phyloP scores from a whole-genome alignment of 1,140 invertebrate genomes.

The Ceratitis capitata region DNA sequence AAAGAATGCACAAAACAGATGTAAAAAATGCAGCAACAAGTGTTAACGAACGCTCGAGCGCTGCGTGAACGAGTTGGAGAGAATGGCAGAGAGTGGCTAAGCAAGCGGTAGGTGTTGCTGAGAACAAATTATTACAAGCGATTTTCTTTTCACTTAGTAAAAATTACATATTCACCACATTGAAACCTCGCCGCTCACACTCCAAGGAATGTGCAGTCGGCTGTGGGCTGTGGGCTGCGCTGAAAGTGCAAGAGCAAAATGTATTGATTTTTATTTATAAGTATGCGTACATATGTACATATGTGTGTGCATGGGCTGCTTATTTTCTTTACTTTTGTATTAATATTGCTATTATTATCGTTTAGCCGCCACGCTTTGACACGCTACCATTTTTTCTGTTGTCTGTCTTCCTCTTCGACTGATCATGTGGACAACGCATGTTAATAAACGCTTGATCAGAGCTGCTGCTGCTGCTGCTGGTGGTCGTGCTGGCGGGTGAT shows the following conservation, averaged over 20 bases:
- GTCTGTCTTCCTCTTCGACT: neutral
- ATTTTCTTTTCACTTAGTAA: too few species aligned
- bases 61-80: too few species aligned
- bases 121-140: neutral
- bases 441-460: neutral
- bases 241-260: neutral
- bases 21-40: neutral
- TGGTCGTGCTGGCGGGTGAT: neutral
- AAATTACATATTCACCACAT: neutral
- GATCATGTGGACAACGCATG: constrained; percentile 42
- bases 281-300: neutral
- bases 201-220: neutral
- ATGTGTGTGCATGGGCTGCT: neutral
- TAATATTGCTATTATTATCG: neutral
- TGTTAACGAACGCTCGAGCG: neutral
- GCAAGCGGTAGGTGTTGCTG: neutral
- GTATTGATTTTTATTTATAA: constrained; percentile 11
- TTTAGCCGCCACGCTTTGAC: neutral
- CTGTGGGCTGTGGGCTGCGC: neutral
- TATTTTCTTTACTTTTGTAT: neutral
- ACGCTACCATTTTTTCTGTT: neutral
- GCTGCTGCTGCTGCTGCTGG: too few species aligned
- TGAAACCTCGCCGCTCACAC: neutral
- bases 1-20: neutral
- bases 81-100: neutral